Evolutionary conservation across 2,113 vertebrate genomes (phyloP), one percentile per base, ranked within the genome.

Genomic region (Raphicerus campestris): DNA sequence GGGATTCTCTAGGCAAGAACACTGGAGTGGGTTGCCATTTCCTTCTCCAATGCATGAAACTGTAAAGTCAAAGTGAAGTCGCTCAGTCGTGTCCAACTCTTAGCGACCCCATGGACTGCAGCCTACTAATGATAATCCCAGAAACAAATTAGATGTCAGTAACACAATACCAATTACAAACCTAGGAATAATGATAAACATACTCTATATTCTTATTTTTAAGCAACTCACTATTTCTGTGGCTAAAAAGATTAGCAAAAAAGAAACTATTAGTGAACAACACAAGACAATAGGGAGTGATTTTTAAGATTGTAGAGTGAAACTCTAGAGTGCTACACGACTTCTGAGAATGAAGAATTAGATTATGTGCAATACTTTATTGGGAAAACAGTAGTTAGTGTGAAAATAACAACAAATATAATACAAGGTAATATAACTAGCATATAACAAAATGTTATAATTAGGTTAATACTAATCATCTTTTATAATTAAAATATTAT

Each of bases 101-200:
- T 49, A 49, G 47, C 0, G 11, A 49, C 47, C 47, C 47, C 47
- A 49, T 49, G 47, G 47, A 13, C 47, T 49, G 47, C 47, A 49
- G 47, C 47, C 11, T 49, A 49, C 47, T 55, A 91, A 22, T 66
- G 24, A 95, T 35, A 47, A 83, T 83, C 45, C 85, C 53, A 61
- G 42, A 85, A 45, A 17, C n/a, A 77, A 96, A 88, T 78, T 45
- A 96, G 16, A 95, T 93, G 32, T 82, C 51, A 89, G 30, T 86
- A 49, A 75, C 6, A 78, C 20, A 55, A 39, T 53, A 63, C 61
- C 53, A 70, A 83, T 61, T 89, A 80, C 13, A 85, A 80, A 60
- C 60, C 14, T 61, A 87, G 10, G 9, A 88, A 84, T 56, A 26
- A 11, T 83, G 30, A 49, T 66, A 83, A 83, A 91, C 16, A 80